Conservation (phyloP, 2,113 vertebrate species). For the Scomber japonicus region DNA sequence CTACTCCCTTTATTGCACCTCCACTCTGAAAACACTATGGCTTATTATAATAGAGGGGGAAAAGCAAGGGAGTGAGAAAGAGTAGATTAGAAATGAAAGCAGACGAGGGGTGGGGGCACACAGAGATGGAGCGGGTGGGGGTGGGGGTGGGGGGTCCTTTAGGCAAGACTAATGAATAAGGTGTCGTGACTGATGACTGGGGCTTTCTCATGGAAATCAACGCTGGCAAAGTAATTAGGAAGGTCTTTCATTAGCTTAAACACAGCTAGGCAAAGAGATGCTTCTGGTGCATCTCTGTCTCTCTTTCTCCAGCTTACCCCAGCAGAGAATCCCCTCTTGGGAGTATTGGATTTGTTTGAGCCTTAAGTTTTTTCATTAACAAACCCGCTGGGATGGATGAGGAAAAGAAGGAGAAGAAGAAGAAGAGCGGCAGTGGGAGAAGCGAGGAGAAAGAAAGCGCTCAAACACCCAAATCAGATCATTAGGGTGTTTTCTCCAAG, state of each 20-base stretch:
- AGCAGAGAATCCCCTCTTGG: conserved; percentile 50
- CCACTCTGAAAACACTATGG: conserved; percentile 23
- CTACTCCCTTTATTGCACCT: conserved; percentile 30
- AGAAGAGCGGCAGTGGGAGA: conserved; percentile 3
- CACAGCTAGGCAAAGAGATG: conserved; percentile 62
- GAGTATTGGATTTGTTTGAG: conserved; percentile 68
- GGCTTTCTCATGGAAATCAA: conserved; percentile 77
- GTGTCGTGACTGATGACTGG: conserved; percentile 77
- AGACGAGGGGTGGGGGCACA: background rate
- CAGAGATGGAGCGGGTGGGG: background rate
- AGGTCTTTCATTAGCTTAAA: conserved; percentile 74
- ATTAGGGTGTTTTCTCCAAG: conserved; percentile 63
- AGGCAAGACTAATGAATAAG: conserved; percentile 77
- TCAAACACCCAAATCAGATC: conserved; percentile 59
- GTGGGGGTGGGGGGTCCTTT: conserved; percentile 34
- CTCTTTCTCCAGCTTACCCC: conserved; percentile 28
- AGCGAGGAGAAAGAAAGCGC: conserved; percentile 19
- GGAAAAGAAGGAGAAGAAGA: conserved; percentile 4
- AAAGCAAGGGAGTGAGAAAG: conserved; percentile 32
- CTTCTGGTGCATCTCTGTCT: conserved; percentile 35
- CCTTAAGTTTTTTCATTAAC: conserved; percentile 72
- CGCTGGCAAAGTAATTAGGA: conserved; percentile 74
- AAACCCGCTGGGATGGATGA: conserved; percentile 59
- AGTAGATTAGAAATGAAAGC: conserved; percentile 56
- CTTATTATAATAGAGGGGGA: conserved; percentile 37